Conservation (phyloP, 1,140 invertebrate genomes). For the Aphis craccivora region DNA sequence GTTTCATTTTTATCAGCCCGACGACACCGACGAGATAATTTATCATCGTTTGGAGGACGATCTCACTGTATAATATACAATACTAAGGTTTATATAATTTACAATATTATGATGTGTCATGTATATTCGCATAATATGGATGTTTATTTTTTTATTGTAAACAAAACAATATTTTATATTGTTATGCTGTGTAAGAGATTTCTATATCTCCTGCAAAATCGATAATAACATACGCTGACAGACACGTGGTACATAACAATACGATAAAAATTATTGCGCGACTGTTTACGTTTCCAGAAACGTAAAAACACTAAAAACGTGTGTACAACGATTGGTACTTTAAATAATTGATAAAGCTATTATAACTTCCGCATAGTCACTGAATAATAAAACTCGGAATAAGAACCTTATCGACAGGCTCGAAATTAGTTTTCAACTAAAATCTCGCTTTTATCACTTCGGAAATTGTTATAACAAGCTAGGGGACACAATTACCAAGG, state of each 20-base stretch:
- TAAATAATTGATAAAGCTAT: background rate
- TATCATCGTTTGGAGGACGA: conserved; percentile 5
- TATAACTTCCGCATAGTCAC: background rate
- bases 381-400: background rate
- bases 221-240: background rate
- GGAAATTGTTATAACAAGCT: background rate
- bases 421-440: background rate
- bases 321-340: background rate
- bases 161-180: background rate
- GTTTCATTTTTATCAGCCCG: background rate
- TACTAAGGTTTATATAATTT: background rate
- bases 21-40: background rate
- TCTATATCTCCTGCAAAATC: background rate
- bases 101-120: background rate
- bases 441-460: background rate
- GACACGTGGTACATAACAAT: background rate
- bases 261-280: background rate
- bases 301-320: background rate
- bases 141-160: background rate
- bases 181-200: background rate
- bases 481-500: background rate
- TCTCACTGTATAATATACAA: background rate
- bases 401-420: background rate
- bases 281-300: background rate
- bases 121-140: background rate